phyloP scores from a whole-genome alignment of 2,113 vertebrate genomes.

The Misgurnus anguillicaudatus region DNA sequence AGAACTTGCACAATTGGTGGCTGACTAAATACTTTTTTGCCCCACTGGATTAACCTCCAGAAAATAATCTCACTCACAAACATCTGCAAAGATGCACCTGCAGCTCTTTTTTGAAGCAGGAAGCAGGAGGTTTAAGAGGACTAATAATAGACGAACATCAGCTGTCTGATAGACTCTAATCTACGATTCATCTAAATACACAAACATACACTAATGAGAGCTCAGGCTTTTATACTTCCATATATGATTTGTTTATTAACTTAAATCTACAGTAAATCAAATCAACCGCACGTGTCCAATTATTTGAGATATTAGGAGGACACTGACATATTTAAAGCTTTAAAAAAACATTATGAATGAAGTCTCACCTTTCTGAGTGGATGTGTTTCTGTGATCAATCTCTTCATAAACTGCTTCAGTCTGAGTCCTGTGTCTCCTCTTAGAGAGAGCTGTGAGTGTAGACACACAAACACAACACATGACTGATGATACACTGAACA shows the following conservation, averaged over 20 bases:
- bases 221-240: no score
- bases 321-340: no score
- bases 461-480: slow-evolving; percentile 10
- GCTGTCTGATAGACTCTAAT: no score
- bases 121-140: slow-evolving; percentile 4
- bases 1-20: no score
- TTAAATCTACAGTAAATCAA: no score
- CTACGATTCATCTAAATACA: no score
- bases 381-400: background rate
- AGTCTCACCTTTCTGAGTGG: background rate
- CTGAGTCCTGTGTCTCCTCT: background rate
- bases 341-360: background rate
- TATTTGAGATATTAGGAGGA: no score
- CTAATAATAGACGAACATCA: slow-evolving; percentile 17
- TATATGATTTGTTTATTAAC: no score
- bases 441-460: slow-evolving; percentile 20
- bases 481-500: slow-evolving; percentile 20
- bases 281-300: no score
- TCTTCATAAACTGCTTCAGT: slow-evolving; percentile 5
- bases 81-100: background rate
- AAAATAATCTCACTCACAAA: background rate
- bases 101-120: background rate
- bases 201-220: no score
- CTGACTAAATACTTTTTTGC: no score
- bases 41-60: background rate